Base-by-base conservation (phyloP, 2,888 invertebrate genomes). In the Meteorus cinctellus region DNA sequence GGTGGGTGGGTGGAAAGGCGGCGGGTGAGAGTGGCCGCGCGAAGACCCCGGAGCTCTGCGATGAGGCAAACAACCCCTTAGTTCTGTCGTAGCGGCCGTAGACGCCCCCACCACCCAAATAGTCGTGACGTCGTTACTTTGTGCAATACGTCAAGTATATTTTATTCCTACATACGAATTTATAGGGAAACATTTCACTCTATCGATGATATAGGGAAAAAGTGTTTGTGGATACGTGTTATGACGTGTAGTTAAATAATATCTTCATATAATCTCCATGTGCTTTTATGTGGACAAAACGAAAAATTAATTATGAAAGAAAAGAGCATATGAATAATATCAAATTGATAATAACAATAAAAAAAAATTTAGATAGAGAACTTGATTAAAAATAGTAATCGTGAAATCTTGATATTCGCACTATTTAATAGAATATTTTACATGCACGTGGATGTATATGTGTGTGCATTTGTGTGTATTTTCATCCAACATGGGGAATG, bases 41-140 rank as follows among this genome's bases (percentile, higher is more conserved):
- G 84, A 85, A 85, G 84, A 87, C 84, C 85, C 84, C 82, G 79
- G 83, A 84, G 84, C 83, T 81, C 81, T 82, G 82, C 86, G 85
- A 84, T 86, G 87, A 86, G 88, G 86, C 86, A 87, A 88, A 88
- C 88, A 88, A 88, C 87, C 88, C 87, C 87, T 88, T 88, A 88
- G 88, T 88, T 86, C 86, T 87, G 87, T 83, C 84, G 88, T 88
- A 88, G 87, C 87, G 86, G 86, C 83, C 88, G 86, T 87, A 87
- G 87, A 88, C 88, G 87, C 88, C 88, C 88, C 88, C 88, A 87
- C 88, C 87, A 87, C 74, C 86, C 16, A 48, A 8, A 41, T 41
- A 48, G 59, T 62, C 62, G 24, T 8, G 41, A 65, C 48, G 55
- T 60, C 60, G 24, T 84, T 84, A 84, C 85, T 86, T 84, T 83